Evolutionary conservation across 2,797 vertebrate species (phyloP).

Genomic region (Neopelma chrysocephalum): DNA sequence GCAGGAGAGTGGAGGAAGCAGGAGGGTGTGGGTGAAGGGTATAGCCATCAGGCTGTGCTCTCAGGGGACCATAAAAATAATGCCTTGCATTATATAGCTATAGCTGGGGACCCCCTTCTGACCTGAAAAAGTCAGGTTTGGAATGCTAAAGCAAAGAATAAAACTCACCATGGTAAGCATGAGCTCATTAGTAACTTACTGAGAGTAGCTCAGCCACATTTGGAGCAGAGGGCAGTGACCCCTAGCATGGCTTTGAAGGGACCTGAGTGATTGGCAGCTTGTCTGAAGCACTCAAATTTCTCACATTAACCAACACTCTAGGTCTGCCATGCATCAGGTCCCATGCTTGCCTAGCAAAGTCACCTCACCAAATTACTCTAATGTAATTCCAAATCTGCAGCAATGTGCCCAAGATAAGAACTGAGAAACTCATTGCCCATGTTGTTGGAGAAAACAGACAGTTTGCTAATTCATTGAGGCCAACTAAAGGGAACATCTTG

Average conservation of each 20-base stretch:
- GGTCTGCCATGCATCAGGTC: background rate
- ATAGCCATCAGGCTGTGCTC: background rate
- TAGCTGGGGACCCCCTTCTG: background rate
- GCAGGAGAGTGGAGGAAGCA: background rate
- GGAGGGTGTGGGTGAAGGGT: background rate
- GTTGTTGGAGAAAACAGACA: background rate
- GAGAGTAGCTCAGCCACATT: background rate
- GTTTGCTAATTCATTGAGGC: background rate
- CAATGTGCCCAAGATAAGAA: background rate
- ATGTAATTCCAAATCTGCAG: background rate
- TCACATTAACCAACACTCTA: background rate
- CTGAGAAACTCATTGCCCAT: background rate
- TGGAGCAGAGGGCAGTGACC: background rate
- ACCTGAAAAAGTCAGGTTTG: background rate
- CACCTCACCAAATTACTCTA: background rate
- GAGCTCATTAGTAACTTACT: constrained; percentile 37
- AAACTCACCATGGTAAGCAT: background rate
- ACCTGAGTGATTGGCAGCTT: background rate
- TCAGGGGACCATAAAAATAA: background rate
- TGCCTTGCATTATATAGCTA: background rate
- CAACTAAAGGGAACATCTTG: background rate
- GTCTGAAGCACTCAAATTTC: background rate
- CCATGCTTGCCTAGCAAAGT: background rate
- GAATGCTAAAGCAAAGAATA: background rate
- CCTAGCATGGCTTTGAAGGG: background rate